Evolutionary conservation across 2,888 invertebrate genomes (phyloP).

Genomic region (Sphaerophoria taeniata): DNA sequence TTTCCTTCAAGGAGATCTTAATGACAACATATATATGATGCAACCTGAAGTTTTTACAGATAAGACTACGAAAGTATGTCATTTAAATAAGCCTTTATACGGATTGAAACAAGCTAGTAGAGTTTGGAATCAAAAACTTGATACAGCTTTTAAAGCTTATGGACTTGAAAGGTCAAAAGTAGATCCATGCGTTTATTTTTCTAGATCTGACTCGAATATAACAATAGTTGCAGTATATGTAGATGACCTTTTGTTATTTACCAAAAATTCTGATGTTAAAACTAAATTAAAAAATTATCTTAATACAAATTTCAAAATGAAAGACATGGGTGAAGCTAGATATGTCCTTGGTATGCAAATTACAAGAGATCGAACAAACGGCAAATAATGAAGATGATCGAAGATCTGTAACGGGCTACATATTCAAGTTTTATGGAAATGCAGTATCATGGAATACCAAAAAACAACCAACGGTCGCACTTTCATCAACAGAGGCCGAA

Average conservation of each 20-base stretch:
- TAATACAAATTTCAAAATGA: slow-evolving; percentile 4
- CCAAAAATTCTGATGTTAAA: not conserved
- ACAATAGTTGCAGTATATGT: not conserved
- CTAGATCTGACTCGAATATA: not conserved
- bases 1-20: not conserved
- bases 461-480: too few species aligned
- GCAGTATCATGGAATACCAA: too few species aligned
- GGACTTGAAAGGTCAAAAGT: not conserved
- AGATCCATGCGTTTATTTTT: not conserved
- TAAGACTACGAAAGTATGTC: not conserved
- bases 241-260: not conserved
- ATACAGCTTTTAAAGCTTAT: not conserved
- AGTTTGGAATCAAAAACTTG: too few species aligned
- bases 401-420: too few species aligned
- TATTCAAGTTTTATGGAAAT: too few species aligned
- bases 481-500: too few species aligned
- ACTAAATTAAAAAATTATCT: not conserved
- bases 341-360: too few species aligned
- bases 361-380: too few species aligned
- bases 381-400: too few species aligned
- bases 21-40: not conserved
- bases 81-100: not conserved
- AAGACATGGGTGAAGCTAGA: not conserved
- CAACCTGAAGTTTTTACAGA: not conserved
- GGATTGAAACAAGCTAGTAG: not conserved